phyloP scores from a whole-genome alignment of 2,888 invertebrate species.

The Eupithecia exiguata region DNA sequence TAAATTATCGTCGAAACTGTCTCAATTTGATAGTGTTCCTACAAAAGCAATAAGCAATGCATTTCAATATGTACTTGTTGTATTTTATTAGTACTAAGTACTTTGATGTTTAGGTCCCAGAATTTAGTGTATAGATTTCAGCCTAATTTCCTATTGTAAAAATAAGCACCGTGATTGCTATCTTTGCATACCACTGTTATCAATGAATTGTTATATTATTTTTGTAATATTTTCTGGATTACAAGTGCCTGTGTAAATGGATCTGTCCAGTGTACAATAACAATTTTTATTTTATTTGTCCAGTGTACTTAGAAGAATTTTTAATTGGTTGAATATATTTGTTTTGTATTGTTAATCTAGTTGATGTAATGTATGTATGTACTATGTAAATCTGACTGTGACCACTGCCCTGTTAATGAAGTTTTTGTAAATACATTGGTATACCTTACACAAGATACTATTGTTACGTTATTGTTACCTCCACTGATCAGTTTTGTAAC shows the following conservation, averaged over 20 bases:
- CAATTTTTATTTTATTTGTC: conserved; percentile 17
- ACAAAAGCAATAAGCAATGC: neutral
- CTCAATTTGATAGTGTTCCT: neutral
- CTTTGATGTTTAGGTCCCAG: neutral
- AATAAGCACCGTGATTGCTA: conserved; percentile 14
- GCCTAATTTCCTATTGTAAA: conserved; percentile 10
- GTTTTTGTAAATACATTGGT: conserved; percentile 80
- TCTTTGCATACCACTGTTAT: conserved; percentile 23
- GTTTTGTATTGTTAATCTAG: conserved; percentile 30
- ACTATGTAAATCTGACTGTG: conserved; percentile 16
- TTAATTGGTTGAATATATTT: conserved; percentile 39
- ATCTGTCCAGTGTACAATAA: conserved; percentile 33
- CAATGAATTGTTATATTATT: conserved; percentile 31
- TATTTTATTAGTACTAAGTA: neutral
- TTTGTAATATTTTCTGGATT: conserved; percentile 35
- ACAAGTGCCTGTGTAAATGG: conserved; percentile 39
- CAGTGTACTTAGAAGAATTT: conserved; percentile 30
- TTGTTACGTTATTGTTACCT: conserved; percentile 75
- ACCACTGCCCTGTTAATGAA: conserved; percentile 71
- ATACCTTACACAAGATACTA: conserved; percentile 57
- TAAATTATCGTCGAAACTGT: neutral
- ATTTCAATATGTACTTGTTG: neutral
- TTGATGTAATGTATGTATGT: conserved; percentile 6
- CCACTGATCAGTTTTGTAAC: conserved; percentile 81
- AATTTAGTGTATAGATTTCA: conserved; percentile 12